Evolutionary conservation across 2,113 vertebrate genomes (phyloP).

Genomic region (Tragelaphus scriptus): DNA sequence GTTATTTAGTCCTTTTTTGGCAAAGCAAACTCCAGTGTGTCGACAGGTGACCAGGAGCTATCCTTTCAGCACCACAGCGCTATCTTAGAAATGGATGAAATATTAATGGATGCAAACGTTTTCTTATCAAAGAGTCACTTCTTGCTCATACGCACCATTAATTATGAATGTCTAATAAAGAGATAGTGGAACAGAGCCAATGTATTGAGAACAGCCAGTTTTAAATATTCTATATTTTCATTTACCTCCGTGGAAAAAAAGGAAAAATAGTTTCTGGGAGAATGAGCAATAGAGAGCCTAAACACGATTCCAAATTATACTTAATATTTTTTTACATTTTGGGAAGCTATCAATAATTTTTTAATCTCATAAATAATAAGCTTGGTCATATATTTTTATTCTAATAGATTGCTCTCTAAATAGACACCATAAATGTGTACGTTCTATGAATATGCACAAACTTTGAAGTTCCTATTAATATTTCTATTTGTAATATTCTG

Average conservation of each 20-base stretch:
- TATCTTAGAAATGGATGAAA: background rate
- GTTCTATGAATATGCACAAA: background rate
- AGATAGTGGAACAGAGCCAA: background rate
- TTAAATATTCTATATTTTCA: background rate
- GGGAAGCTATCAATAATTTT: background rate
- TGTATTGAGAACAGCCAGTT: background rate
- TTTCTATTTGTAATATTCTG: background rate
- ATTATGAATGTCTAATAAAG: conserved; percentile 39
- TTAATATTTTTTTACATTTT: background rate
- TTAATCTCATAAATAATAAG: background rate
- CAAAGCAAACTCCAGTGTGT: background rate
- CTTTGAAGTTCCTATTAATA: background rate
- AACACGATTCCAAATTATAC: background rate
- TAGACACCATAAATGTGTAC: background rate
- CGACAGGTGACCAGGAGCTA: conserved; percentile 63
- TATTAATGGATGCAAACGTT: background rate
- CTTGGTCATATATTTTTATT: background rate
- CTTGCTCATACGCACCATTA: conserved; percentile 11
- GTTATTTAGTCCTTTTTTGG: background rate
- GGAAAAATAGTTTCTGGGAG: background rate
- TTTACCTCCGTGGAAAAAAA: background rate
- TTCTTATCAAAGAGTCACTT: conserved; percentile 11
- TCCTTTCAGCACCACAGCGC: conserved; percentile 66
- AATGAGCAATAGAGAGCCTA: background rate
- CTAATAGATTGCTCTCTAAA: background rate